Conservation (phyloP, 2,888 invertebrate species). For the Exephanes ischioxanthus region DNA sequence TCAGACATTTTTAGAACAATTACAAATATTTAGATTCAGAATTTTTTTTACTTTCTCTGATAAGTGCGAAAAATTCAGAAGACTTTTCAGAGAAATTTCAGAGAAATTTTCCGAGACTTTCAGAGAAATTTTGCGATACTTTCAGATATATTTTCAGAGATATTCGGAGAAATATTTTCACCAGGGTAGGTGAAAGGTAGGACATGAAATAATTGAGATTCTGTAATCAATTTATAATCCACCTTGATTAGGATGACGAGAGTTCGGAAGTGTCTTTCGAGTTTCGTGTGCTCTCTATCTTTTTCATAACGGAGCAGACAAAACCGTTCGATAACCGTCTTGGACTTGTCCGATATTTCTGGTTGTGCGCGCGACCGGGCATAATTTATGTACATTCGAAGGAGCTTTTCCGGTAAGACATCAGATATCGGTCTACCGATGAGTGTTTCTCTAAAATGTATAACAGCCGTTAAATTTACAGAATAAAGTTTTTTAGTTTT, state of each 20-base stretch:
- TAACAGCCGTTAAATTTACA: neutral
- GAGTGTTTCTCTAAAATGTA: constrained; percentile 86
- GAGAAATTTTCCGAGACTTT: too few relatives aligned
- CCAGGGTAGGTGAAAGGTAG: too few relatives aligned
- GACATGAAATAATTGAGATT: neutral
- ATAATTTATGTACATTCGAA: constrained; percentile 95
- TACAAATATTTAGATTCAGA: too few relatives aligned
- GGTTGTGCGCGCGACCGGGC: constrained; percentile 93
- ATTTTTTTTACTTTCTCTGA: too few relatives aligned
- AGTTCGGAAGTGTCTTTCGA: constrained; percentile 88
- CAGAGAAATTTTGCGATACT: too few relatives aligned
- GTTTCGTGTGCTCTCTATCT: neutral
- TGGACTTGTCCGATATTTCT: constrained; percentile 90
- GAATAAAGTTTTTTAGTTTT: neutral
- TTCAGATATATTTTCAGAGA: too few relatives aligned
- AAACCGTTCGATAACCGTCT: constrained; percentile 8
- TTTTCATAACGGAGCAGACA: constrained; percentile 16
- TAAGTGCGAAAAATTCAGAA: too few relatives aligned
- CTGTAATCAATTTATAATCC: constrained; percentile 40
- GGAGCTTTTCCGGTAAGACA: constrained; percentile 89
- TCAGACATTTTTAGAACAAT: too few relatives aligned
- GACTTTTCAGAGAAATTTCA: too few relatives aligned
- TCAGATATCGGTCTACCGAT: constrained; percentile 89
- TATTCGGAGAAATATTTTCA: too few relatives aligned
- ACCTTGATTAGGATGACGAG: constrained; percentile 92